Evolutionary conservation across 2,888 invertebrate species (phyloP).

Genomic region (Brachyptera risi): DNA sequence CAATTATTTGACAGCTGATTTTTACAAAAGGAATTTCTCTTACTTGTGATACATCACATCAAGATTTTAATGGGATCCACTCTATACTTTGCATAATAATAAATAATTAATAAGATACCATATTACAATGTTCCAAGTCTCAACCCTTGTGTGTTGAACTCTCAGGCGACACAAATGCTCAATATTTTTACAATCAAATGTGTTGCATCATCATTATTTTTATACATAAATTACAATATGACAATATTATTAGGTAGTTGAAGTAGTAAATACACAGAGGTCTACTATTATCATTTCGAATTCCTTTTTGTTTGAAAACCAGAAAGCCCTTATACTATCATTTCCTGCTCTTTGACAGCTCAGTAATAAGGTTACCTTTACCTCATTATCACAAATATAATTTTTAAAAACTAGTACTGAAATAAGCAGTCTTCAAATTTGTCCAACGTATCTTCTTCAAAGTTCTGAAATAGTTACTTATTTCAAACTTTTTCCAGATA

Average conservation of each 20-base stretch:
- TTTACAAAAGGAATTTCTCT: not conserved
- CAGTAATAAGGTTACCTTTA: not conserved
- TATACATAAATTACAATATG: not conserved
- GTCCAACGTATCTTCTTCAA: not conserved
- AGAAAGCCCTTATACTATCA: not conserved
- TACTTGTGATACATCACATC: not conserved
- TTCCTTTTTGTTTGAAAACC: constrained; percentile 5
- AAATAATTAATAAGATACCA: not conserved
- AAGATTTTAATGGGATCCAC: not conserved
- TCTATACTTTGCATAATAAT: not conserved
- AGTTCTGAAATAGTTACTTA: not conserved
- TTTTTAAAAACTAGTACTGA: not conserved
- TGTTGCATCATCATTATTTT: not conserved
- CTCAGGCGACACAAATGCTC: not conserved
- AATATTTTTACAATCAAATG: not conserved
- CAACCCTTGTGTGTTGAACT: not conserved
- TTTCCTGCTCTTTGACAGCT: not conserved
- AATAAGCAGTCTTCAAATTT: constrained; percentile 20
- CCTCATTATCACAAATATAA: constrained; percentile 9
- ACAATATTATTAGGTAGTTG: constrained; percentile 2
- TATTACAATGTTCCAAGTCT: not conserved
- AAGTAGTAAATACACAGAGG: too few species aligned
- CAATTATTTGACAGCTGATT: constrained; percentile 2
- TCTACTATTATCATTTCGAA: not conserved
- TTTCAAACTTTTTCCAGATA: too few species aligned